Evolutionary conservation across 1,140 invertebrate species (phyloP).

Genomic region (Conopomorpha cramerella): DNA sequence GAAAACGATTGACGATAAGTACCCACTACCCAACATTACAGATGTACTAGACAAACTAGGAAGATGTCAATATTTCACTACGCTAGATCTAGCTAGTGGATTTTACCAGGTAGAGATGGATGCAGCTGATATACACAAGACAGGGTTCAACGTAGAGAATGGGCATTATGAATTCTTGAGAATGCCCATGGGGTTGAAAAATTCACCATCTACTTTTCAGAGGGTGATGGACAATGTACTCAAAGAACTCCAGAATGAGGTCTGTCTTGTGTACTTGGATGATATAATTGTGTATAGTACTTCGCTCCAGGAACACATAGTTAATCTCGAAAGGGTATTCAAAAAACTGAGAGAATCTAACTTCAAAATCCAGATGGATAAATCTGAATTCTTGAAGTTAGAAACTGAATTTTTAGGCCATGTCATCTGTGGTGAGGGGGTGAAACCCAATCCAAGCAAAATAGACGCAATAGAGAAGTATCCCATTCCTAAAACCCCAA

Average conservation of each 20-base stretch:
- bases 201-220: too few relatives aligned
- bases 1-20: conserved; percentile 32
- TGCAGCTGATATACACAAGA: conserved; percentile 26
- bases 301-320: too few relatives aligned
- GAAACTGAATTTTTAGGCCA: too few relatives aligned
- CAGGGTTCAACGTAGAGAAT: too few relatives aligned
- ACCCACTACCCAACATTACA: conserved; percentile 55
- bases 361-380: too few relatives aligned
- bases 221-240: too few relatives aligned
- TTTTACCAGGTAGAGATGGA: conserved; percentile 52
- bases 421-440: conserved; percentile 9
- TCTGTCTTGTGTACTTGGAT: conserved; percentile 16
- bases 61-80: conserved; percentile 30
- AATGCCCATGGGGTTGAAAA: conserved; percentile 14
- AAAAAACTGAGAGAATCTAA: background rate
- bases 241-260: conserved; percentile 2
- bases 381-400: too few relatives aligned
- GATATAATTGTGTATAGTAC: conserved; percentile 14
- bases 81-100: conserved; percentile 49
- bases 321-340: background rate
- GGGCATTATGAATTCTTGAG: too few relatives aligned
- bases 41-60: conserved; percentile 45
- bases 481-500: conserved; percentile 7
- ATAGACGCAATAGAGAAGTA: conserved; percentile 15
- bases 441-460: conserved; percentile 14